These are phyloP conservation scores for Diadema setosum DNA, from an alignment of 35 echinoderm and acorn worm genomes.

Conservation along the genomic window DNA sequence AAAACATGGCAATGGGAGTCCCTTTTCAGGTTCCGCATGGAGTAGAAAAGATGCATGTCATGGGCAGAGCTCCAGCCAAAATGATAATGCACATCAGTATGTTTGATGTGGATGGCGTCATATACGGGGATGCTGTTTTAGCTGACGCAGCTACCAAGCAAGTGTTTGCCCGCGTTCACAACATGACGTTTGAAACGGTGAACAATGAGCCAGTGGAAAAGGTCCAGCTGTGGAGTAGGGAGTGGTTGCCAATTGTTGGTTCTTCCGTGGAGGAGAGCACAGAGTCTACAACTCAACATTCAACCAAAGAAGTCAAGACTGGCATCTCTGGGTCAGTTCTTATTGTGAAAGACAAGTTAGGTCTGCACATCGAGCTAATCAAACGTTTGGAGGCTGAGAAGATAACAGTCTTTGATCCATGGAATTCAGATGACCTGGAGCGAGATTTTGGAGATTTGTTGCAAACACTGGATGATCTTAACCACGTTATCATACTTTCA, in stretches of 20 bases:
- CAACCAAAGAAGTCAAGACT: constrained; percentile 71
- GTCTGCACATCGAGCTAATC: constrained; percentile 69
- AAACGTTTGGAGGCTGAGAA: constrained; percentile 83
- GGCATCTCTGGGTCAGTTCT: constrained; percentile 82
- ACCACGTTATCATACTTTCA: constrained; percentile 80
- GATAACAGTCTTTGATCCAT: constrained; percentile 79
- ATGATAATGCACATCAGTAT: constrained; percentile 69
- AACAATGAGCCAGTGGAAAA: constrained; percentile 76
- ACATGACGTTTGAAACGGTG: constrained; percentile 75
- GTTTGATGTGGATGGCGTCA: constrained; percentile 21
- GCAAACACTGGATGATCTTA: constrained; percentile 76
- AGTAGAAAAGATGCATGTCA: constrained; percentile 64
- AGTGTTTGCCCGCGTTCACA: constrained; percentile 75
- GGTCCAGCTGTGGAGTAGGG: constrained; percentile 82
- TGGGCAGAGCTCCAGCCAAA: constrained; percentile 63
- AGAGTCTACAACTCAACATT: neutral
- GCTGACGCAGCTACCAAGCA: constrained; percentile 77
- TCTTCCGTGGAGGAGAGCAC: neutral
- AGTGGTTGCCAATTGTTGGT: constrained; percentile 59
- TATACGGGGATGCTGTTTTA: constrained; percentile 59
- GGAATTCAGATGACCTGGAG: constrained; percentile 73
- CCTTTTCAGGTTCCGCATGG: constrained; percentile 83
- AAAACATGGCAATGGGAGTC: constrained; percentile 40
- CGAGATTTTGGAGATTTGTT: constrained; percentile 78
- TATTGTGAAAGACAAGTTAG: constrained; percentile 86